These are phyloP conservation scores for Microctenopoma stevenorrisi DNA, from an alignment of 2,797 vertebrate species.

Conservation along the genomic window DNA sequence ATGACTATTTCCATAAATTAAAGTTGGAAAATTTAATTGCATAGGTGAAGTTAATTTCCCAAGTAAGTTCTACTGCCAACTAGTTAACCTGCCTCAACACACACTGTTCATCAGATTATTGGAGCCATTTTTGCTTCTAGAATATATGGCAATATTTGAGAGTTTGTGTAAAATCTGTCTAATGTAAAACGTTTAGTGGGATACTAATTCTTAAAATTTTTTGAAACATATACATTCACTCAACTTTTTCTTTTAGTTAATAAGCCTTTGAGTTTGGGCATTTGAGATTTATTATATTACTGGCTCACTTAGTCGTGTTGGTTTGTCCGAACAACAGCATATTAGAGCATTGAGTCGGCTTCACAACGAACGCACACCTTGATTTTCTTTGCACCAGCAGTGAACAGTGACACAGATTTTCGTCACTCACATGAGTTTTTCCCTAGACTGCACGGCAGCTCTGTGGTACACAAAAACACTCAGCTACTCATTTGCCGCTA, in stretches of 20 bases:
- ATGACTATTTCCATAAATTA: slow-evolving; percentile 67
- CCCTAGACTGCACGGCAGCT: neutral
- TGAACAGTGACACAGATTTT: slow-evolving; percentile 13
- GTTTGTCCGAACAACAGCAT: slow-evolving; percentile 8
- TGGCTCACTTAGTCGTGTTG: neutral
- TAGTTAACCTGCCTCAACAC: slow-evolving; percentile 1
- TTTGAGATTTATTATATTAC: neutral
- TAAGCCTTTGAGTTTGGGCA: neutral
- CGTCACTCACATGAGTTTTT: slow-evolving; percentile 9
- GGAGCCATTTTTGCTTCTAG: neutral
- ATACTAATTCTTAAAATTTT: neutral
- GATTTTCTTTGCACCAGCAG: neutral
- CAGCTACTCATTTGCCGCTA: slow-evolving; percentile 6
- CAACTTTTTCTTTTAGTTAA: too few species aligned
- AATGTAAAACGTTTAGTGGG: neutral
- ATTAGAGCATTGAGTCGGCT: slow-evolving; percentile 1
- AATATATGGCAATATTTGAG: too few species aligned
- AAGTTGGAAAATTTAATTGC: slow-evolving; percentile 49
- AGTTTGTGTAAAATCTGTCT: neutral
- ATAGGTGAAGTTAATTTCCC: slow-evolving; percentile 41
- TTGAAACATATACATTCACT: neutral
- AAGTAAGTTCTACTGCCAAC: slow-evolving; percentile 24
- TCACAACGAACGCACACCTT: slow-evolving; percentile 6
- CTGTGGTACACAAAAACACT: neutral
- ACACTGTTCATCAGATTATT: neutral